Evolutionary conservation across 2,113 vertebrate genomes (phyloP), one percentile per base, ranked within the genome.

Genomic region (Muntiacus reevesi): DNA sequence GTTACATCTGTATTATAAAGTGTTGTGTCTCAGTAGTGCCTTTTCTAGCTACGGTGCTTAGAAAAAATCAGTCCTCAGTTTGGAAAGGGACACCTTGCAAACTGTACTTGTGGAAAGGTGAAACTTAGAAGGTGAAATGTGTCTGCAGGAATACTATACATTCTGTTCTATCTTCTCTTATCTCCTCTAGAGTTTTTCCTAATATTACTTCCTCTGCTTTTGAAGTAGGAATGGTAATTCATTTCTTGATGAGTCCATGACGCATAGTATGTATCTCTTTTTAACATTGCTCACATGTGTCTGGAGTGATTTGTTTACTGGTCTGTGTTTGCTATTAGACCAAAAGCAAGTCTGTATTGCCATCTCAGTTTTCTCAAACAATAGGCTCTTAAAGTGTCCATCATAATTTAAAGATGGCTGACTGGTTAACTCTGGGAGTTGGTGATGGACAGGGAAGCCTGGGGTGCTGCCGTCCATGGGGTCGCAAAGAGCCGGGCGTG

Each of bases 401-500:
- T 28, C 60, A 52, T 64, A 36, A 86, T 62, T 92, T 74, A 76
- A 30, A 79, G 71, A 9, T 43, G 60, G 33, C 83, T 83, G 67
- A n/a, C 27, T 47, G 45, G 28, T 67, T 14, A 45, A 45, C n/a
- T 43, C 76, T 74, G n/a, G 19, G 67, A 74, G 67, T 25, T 40
- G 67, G 36, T 25, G 21, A 23, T 40, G n/a, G 36, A 74, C 21
- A 13, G 21, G 36, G 67, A 40, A 40, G 67, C 36, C 67, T 40
- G 19, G n/a, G 2, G n/a, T 40, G 36, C 67, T 74, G n/a, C 67
- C 36, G 10, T 74, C n/a, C 36, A 6, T 25, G 11, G 16, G 52
- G 16, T 54, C 1, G 0, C 52, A 54, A 17, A 17, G 15, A 54
- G 16, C 6, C 52, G 0, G 52, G 6, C 52, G 2, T 54, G 52